These are phyloP conservation scores for Cylindroiulus punctatus DNA, from an alignment of 2,888 invertebrate genomes.

Conservation along the genomic window DNA sequence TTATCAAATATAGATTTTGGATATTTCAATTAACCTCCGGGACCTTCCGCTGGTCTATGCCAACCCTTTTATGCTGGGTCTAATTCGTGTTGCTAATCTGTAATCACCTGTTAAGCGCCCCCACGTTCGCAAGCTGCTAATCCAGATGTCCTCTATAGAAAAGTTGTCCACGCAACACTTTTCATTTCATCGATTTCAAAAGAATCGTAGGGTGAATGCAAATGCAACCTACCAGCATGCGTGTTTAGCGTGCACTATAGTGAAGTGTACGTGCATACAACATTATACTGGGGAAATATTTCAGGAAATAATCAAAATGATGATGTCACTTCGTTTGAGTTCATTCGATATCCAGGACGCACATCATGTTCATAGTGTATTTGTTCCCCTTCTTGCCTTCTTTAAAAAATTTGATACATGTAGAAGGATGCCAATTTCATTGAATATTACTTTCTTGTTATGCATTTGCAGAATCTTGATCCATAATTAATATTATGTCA, in stretches of 20 bases:
- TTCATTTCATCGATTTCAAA: conserved; percentile 23
- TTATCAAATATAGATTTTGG: conserved; percentile 12
- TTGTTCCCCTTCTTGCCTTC: not conserved
- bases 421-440: not conserved
- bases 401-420: not conserved
- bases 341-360: not conserved
- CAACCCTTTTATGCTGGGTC: not conserved
- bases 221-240: not conserved
- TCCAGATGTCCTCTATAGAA: not conserved
- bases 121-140: not conserved
- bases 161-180: not conserved
- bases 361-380: not conserved
- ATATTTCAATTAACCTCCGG: conserved; percentile 1
- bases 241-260: not conserved
- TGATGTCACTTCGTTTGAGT: not conserved
- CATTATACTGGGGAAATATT: not conserved
- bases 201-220: not conserved
- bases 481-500: no score
- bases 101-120: conserved; percentile 19
- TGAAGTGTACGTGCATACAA: not conserved
- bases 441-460: no score
- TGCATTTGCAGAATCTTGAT: no score
- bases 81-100: conserved; percentile 9
- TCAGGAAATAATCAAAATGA: not conserved
- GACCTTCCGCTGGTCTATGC: not conserved